Conservation (phyloP, 37 sponge, comb jelly and placozoan genomes). For the Axinella damicornis region DNA sequence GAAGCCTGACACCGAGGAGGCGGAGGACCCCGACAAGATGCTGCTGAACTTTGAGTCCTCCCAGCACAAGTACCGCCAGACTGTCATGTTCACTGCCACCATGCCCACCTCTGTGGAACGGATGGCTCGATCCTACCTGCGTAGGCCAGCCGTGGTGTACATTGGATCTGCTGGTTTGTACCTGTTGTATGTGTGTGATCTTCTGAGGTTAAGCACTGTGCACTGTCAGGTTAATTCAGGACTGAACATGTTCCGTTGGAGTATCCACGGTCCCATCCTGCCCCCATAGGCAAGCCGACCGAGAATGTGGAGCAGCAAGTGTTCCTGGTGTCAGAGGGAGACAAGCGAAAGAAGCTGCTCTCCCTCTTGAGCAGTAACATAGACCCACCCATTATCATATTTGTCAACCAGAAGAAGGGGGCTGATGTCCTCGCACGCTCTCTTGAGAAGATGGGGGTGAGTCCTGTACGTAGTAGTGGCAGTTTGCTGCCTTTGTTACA, state of each 20-base stretch:
- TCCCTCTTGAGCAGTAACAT: constrained; percentile 76
- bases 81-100: constrained; percentile 99
- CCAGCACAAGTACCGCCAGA: constrained; percentile 91
- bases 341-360: constrained; percentile 88
- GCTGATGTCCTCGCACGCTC: constrained; percentile 94
- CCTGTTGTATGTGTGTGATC: background rate
- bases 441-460: constrained; percentile 98
- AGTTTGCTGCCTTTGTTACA: no score
- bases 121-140: constrained; percentile 90
- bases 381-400: constrained; percentile 98
- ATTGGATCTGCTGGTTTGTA: constrained; percentile 91
- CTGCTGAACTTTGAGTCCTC: constrained; percentile 82
- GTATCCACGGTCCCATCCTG: no score
- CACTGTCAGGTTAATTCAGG: no score
- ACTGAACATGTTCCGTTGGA: no score
- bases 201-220: no score
- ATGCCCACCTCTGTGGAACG: constrained; percentile 98
- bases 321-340: constrained; percentile 82
- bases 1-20: constrained; percentile 91
- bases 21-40: constrained; percentile 89
- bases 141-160: constrained; percentile 95
- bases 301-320: constrained; percentile 93
- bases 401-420: constrained; percentile 99
- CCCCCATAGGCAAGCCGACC: constrained; percentile 82
- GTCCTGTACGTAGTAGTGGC: constrained; percentile 11